Conservation (phyloP, 2,888 invertebrate species). For the Cryptus armator region DNA sequence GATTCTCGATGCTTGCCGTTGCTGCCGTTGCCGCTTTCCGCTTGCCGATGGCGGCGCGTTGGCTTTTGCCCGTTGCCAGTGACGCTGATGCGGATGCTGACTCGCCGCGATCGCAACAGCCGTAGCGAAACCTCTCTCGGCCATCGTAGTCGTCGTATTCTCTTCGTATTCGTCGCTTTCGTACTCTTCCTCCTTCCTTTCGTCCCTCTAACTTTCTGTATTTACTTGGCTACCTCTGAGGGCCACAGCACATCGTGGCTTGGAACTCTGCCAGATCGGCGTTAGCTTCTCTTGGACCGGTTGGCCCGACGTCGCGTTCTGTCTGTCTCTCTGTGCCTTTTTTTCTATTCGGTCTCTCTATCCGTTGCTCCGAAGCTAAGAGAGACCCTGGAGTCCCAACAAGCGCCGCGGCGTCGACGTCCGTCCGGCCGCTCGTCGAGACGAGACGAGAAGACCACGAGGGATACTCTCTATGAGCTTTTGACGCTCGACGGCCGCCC, state of each 20-base stretch:
- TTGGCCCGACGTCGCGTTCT: slow-evolving; percentile 39
- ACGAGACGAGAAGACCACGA: slow-evolving; percentile 14
- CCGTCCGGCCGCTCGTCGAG: slow-evolving; percentile 12
- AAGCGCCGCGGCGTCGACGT: slow-evolving; percentile 49
- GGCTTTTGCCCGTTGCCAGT: background rate
- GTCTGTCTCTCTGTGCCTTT: slow-evolving; percentile 3
- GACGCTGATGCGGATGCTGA: slow-evolving; percentile 49
- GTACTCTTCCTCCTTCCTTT: slow-evolving; percentile 49
- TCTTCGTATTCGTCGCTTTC: slow-evolving; percentile 55
- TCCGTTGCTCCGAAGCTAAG: slow-evolving; percentile 29
- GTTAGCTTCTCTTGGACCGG: slow-evolving; percentile 47
- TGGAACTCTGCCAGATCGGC: slow-evolving; percentile 69
- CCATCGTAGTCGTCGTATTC: slow-evolving; percentile 58
- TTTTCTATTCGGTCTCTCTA: slow-evolving; percentile 19
- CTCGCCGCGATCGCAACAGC: slow-evolving; percentile 41
- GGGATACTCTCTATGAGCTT: slow-evolving; percentile 11
- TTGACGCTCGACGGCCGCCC: slow-evolving; percentile 62
- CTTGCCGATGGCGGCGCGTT: background rate
- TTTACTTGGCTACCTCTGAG: slow-evolving; percentile 71
- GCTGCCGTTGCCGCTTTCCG: slow-evolving; percentile 67
- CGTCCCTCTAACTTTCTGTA: slow-evolving; percentile 66
- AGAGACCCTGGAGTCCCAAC: slow-evolving; percentile 27
- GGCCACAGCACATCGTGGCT: slow-evolving; percentile 63
- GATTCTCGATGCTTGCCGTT: slow-evolving; percentile 39
- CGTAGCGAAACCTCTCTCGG: slow-evolving; percentile 45